These are phyloP conservation scores for Gerosis bhagava DNA, from an alignment of 2,888 invertebrate genomes.

Conservation along the genomic window DNA sequence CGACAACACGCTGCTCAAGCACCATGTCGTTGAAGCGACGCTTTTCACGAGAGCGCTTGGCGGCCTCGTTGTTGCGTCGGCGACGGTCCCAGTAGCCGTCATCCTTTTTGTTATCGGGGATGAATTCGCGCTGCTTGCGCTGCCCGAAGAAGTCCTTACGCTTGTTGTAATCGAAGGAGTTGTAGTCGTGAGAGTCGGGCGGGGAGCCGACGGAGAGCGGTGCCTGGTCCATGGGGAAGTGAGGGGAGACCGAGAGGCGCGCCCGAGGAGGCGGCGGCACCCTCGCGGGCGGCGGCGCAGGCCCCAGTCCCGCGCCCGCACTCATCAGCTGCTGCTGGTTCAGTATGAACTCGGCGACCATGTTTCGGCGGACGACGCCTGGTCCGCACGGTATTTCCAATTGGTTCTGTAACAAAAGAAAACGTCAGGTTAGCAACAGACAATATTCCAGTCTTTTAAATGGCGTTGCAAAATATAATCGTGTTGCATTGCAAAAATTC, in stretches of 20 bases:
- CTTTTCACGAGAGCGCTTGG: constrained; percentile 97
- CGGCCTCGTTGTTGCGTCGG: constrained; percentile 97
- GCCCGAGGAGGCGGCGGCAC: constrained; percentile 61
- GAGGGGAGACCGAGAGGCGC: constrained; percentile 69
- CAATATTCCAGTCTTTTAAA: constrained; percentile 46
- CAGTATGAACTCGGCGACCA: constrained; percentile 93
- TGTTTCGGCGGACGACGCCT: constrained; percentile 85
- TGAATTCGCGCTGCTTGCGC: constrained; percentile 97
- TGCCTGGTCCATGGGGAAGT: constrained; percentile 74
- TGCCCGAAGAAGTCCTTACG: constrained; percentile 94
- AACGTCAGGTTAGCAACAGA: constrained; percentile 50
- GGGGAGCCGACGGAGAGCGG: constrained; percentile 51
- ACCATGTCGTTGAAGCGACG: constrained; percentile 98
- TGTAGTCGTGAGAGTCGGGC: constrained; percentile 59
- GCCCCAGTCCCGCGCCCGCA: constrained; percentile 60
- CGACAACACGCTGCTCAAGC: constrained; percentile 95
- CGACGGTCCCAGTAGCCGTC: constrained; percentile 98
- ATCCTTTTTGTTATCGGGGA: constrained; percentile 97
- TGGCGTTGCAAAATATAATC: constrained; percentile 52
- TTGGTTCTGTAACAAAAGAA: constrained; percentile 74
- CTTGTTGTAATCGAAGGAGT: constrained; percentile 84
- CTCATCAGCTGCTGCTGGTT: constrained; percentile 84
- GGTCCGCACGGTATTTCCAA: constrained; percentile 75
- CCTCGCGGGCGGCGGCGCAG: constrained; percentile 60
- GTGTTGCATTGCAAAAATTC: constrained; percentile 58